Conservation (phyloP, 2,113 vertebrate species). For the Platanista minor region DNA sequence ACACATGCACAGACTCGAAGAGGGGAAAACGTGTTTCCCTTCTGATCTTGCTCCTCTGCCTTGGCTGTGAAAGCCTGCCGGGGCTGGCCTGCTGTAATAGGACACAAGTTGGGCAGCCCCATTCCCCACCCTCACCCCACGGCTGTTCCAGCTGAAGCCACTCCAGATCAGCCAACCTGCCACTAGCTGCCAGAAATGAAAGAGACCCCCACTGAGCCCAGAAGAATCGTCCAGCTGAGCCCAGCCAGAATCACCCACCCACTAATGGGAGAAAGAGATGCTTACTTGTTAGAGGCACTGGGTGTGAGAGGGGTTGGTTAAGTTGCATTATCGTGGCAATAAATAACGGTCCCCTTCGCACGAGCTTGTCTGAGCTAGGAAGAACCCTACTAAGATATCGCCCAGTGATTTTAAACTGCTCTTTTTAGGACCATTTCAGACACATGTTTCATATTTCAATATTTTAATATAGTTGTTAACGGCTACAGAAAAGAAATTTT, state of each 20-base stretch:
- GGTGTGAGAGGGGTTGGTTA: neutral
- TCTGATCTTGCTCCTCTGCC: accelerated
- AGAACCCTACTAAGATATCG: neutral
- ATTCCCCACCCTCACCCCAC: accelerated
- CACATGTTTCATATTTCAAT: conserved; percentile 15
- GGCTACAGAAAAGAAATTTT: neutral
- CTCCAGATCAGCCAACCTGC: neutral
- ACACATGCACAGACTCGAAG: accelerated
- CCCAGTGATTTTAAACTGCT: neutral
- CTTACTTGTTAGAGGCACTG: accelerated
- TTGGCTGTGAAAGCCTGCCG: accelerated
- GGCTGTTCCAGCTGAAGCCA: neutral
- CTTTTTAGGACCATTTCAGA: neutral
- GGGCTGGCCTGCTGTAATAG: too few species aligned
- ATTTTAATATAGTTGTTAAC: conserved; percentile 17
- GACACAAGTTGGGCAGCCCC: accelerated
- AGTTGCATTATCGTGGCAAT: neutral
- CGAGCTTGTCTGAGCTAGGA: neutral
- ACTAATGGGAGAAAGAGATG: neutral
- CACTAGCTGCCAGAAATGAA: neutral
- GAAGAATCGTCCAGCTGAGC: neutral
- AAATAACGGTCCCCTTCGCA: neutral
- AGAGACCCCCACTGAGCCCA: neutral
- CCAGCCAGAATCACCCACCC: neutral
- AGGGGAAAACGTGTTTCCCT: neutral